A percentile compares a stretch with the other conserved stretches of the same genome.
These are phyloP conservation scores for Hirundo rustica DNA, from an alignment of 2,797 vertebrate species.

Conservation along the genomic window DNA sequence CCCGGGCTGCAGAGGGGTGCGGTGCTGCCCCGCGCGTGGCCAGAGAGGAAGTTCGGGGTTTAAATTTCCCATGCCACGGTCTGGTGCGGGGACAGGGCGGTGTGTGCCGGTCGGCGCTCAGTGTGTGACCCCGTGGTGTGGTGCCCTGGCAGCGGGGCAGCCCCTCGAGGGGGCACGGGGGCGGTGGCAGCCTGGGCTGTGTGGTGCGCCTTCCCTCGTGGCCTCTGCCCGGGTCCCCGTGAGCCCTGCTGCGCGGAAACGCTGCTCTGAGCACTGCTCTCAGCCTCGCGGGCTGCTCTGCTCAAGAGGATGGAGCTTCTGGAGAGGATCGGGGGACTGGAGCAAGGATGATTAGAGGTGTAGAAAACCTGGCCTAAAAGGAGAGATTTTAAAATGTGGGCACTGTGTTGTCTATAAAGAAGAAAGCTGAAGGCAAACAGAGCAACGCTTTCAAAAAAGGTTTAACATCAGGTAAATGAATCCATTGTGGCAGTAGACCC, in stretches of 20 bases:
- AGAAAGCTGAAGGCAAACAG: not conserved
- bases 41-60: not conserved
- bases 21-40: fast-evolving
- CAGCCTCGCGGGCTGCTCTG: not conserved
- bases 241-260: fast-evolving
- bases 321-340: not conserved
- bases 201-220: not conserved
- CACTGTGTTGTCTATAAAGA: not conserved
- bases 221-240: fast-evolving
- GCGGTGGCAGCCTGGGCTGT: not conserved
- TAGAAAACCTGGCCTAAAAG: not conserved
- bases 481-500: not conserved
- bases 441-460: not conserved
- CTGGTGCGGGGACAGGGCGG: fast-evolving
- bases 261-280: not conserved
- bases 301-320: not conserved
- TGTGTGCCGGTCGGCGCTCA: not conserved
- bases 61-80: fast-evolving
- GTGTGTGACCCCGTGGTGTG: not conserved
- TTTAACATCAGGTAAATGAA: not conserved
- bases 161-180: fast-evolving
- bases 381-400: not conserved
- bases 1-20: not conserved
- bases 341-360: not conserved
- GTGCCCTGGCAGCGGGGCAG: not conserved